Base-by-base conservation (phyloP, 2,888 invertebrate genomes). In the Eugnorisma glareosa region DNA sequence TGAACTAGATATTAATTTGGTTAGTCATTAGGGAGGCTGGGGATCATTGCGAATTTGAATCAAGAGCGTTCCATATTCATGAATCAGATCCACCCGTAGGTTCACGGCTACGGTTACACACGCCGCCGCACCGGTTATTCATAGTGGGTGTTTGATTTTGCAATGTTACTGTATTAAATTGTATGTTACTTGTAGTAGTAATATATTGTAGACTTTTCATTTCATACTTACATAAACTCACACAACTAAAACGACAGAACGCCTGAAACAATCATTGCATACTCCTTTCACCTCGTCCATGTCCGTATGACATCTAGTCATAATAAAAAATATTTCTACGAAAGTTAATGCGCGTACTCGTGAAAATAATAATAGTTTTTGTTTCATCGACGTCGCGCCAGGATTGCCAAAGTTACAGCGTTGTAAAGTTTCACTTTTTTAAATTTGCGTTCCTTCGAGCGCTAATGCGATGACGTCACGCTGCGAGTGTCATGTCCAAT, bases 1-100 rank as follows among this genome's bases (percentile, higher is more conserved):
- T 37, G 72, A 79, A 87, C 79, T 77, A 66, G 73, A 77, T 82
- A 86, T 87, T 87, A 85, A 88, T 87, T 88, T 79, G 75, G 86
- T 85, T 87, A 87, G 86, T 88, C 88, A 82, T 88, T 88, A 87
- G 79, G 79, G 80, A 67, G 77, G 83, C 51, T 35, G 80, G 76
- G 76, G 79, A 89, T 88, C 86, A 88, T 83, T 83, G 72, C 70
- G 71, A 84, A 88, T 88, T 87, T 78, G 82, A 88, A 86, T 86
- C 75, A 68, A 77, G 77, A 77, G 73, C 79, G 77, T 86, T 88
- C 87, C 82, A 86, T 86, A 88, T 88, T 86, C 85, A 86, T 86
- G 75, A 80, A 86, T 86, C 87, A 84, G 31, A 67, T 69, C 54
- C 74, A n/a, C n/a, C n/a, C n/a, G n/a, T n/a, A n/a, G n/a, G n/a